A percentile compares a stretch with the other conserved stretches of the same genome.
Conservation (phyloP, 2,888 invertebrate genomes). For the Eutolmus rufibarbis region DNA sequence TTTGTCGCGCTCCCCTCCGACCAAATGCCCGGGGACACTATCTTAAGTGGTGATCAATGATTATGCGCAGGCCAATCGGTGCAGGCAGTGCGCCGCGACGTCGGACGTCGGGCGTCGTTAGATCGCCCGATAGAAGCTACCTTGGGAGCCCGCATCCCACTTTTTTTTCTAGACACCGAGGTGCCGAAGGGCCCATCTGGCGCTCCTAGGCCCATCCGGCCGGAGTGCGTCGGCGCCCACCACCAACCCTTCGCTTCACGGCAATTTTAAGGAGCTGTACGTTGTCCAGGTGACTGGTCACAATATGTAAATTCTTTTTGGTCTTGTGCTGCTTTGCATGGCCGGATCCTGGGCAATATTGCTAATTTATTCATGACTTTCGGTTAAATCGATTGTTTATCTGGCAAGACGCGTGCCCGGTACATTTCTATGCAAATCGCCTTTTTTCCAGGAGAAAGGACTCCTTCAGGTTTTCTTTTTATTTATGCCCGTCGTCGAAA, state of each 20-base stretch:
- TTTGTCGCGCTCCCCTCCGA: background rate
- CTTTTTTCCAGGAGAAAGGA: background rate
- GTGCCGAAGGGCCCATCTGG: background rate
- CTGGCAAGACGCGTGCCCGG: background rate
- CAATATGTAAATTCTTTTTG: slow-evolving; percentile 9
- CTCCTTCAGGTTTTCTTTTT: background rate
- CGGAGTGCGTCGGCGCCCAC: background rate
- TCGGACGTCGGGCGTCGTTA: background rate
- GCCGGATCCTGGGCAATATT: background rate
- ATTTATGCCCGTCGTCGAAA: background rate
- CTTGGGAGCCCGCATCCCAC: background rate
- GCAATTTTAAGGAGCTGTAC: background rate
- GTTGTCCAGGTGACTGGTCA: slow-evolving; percentile 21
- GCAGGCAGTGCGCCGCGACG: background rate
- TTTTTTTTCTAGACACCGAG: background rate
- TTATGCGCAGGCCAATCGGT: background rate
- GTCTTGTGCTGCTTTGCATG: background rate
- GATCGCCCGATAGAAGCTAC: background rate
- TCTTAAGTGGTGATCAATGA: slow-evolving; percentile 30
- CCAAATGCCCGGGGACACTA: background rate
- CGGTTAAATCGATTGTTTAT: slow-evolving; percentile 33
- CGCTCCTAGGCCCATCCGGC: background rate
- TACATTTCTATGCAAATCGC: background rate
- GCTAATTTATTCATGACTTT: slow-evolving; percentile 35
- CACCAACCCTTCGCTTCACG: slow-evolving; percentile 8